Conservation (phyloP, 2,113 vertebrate species). For the Himantopus leucocephalus region DNA sequence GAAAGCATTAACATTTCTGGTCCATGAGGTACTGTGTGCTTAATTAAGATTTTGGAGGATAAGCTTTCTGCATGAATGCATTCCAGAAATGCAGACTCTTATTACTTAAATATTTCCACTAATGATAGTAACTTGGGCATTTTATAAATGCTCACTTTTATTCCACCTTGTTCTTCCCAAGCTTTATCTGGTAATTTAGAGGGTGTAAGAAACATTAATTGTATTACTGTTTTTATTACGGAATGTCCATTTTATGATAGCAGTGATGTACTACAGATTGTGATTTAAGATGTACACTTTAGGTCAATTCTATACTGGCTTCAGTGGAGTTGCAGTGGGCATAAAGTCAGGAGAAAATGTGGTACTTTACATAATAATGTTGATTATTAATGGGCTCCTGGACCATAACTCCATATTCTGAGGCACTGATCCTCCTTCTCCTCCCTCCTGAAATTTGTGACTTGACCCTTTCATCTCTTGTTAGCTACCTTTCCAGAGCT, state of each 20-base stretch:
- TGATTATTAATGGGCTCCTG: constrained; percentile 38
- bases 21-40: not conserved
- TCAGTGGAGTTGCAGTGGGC: constrained; percentile 14
- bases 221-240: constrained; percentile 27
- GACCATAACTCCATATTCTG: constrained; percentile 32
- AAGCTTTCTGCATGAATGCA: constrained; percentile 49
- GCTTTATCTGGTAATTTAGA: constrained; percentile 37
- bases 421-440: constrained; percentile 33
- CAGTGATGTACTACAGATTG: constrained; percentile 13
- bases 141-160: constrained; percentile 22
- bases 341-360: constrained; percentile 47
- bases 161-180: constrained; percentile 8
- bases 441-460: constrained; percentile 53
- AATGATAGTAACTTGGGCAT: constrained; percentile 24
- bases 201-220: constrained; percentile 5
- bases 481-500: constrained; percentile 36
- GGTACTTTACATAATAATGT: constrained; percentile 46
- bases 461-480: constrained; percentile 49
- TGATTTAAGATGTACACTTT: constrained; percentile 41
- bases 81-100: constrained; percentile 27
- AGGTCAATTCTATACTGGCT: constrained; percentile 26
- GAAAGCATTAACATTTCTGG: not conserved
- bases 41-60: constrained; percentile 54
- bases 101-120: constrained; percentile 55
- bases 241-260: not conserved